Percentiles rank a stretch among this genome's conserved stretches.
phyloP scores from a whole-genome alignment of 2,888 invertebrate genomes.

The Heteromurus nitidus region DNA sequence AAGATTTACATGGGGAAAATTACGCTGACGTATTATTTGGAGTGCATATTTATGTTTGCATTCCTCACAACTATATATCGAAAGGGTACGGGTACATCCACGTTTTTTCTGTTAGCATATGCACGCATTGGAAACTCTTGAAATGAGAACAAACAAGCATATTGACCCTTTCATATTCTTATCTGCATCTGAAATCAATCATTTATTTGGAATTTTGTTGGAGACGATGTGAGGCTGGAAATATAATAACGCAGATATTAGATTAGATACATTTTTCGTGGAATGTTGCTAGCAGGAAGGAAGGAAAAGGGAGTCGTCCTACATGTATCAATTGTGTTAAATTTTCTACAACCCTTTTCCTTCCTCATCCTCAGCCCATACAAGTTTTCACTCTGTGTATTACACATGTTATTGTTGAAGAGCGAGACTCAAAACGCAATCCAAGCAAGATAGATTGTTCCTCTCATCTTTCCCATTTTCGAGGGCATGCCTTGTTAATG shows the following conservation, averaged over 20 bases:
- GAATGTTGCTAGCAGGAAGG: conserved; percentile 16
- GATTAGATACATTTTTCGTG: conserved; percentile 43
- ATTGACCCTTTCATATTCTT: conserved; percentile 1
- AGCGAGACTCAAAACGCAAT: not conserved
- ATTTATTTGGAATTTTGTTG: conserved; percentile 32
- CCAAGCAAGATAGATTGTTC: conserved; percentile 4
- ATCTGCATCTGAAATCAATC: conserved; percentile 40
- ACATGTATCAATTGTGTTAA: conserved; percentile 12
- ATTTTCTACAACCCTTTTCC: conserved; percentile 52
- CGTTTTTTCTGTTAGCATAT: too few species aligned
- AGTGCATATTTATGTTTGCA: too few species aligned
- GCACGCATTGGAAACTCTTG: too few species aligned
- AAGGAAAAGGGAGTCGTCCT: conserved; percentile 33
- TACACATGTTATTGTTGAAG: conserved; percentile 4
- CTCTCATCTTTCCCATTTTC: conserved; percentile 20
- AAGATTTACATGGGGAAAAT: conserved; percentile 34
- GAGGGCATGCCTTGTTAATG: conserved; percentile 9
- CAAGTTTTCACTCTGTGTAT: not conserved
- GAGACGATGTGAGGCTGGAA: not conserved
- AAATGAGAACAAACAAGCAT: not conserved
- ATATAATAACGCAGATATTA: conserved; percentile 21
- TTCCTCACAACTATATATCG: too few species aligned
- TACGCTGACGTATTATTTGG: not conserved
- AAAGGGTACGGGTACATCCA: too few species aligned
- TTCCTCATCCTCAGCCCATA: not conserved